phyloP scores from a whole-genome alignment of 2,797 vertebrate genomes.

The Todus mexicanus region DNA sequence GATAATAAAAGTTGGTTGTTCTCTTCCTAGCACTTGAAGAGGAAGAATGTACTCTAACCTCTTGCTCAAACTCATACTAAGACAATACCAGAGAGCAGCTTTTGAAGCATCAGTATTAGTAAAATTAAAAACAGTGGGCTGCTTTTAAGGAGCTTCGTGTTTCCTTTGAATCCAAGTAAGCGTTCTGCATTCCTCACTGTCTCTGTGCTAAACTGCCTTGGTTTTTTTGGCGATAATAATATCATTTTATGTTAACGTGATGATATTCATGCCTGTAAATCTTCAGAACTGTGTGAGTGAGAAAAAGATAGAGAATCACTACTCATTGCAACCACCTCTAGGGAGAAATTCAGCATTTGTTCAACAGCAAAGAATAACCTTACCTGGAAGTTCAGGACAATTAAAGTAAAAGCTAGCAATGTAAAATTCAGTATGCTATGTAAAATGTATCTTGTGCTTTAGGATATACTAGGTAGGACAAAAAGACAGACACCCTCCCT shows the following conservation, averaged over 20 bases:
- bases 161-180: neutral
- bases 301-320: constrained; percentile 25
- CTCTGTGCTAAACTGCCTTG: constrained; percentile 8
- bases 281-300: constrained; percentile 35
- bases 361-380: constrained; percentile 52
- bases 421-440: neutral
- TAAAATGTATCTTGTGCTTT: neutral
- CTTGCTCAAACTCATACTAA: neutral
- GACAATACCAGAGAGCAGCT: neutral
- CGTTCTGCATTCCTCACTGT: neutral
- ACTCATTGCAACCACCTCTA: constrained; percentile 17
- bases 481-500: neutral
- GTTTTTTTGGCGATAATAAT: constrained; percentile 52
- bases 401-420: constrained; percentile 10
- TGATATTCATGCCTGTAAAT: constrained; percentile 50
- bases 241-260: constrained; percentile 38
- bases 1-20: neutral
- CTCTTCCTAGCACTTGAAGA: neutral
- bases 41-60: neutral
- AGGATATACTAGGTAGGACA: neutral
- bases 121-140: neutral
- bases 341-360: constrained; percentile 55
- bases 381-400: constrained; percentile 31
- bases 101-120: neutral
- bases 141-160: neutral